A percentile compares a stretch with the other conserved stretches of the same genome.
Conservation (phyloP, 2,113 vertebrate genomes). For the Tonatia bakeri region DNA sequence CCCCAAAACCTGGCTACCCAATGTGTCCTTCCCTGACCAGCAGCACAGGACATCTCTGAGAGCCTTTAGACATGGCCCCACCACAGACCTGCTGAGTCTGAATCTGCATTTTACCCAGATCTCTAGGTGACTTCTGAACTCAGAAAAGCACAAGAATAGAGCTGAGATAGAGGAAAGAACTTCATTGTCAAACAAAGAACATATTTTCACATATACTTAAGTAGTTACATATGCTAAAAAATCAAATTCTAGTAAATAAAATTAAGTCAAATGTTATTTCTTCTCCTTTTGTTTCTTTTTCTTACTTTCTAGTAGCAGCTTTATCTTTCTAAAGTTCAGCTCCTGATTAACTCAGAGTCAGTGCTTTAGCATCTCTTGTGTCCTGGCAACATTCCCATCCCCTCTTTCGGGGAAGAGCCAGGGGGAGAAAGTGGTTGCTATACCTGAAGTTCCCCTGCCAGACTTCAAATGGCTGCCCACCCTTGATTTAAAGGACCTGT, state of each 20-base stretch:
- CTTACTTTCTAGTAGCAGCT: not conserved
- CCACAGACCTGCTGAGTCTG: not conserved
- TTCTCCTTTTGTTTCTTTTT: not conserved
- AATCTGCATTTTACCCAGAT: not conserved
- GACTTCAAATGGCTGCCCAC: not conserved
- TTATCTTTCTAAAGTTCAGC: not conserved
- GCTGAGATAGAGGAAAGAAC: not conserved
- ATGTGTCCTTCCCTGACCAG: not conserved
- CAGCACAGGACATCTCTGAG: not conserved
- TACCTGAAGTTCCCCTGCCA: not conserved
- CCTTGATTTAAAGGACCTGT: not conserved
- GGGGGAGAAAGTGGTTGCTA: too few relatives aligned
- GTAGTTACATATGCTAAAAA: not conserved
- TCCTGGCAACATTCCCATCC: not conserved
- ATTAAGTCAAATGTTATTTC: not conserved
- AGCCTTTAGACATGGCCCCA: not conserved
- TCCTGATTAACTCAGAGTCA: not conserved
- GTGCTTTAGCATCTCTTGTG: not conserved
- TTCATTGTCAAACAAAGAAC: not conserved
- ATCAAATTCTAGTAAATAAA: not conserved
- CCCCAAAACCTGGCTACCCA: not conserved
- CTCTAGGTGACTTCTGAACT: not conserved
- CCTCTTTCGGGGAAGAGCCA: accelerated
- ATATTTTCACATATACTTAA: not conserved
- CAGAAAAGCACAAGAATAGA: not conserved